Evolutionary conservation across 2,797 vertebrate species (phyloP), one percentile per base, ranked within the genome.

Genomic region (Paedocypris micromegethes): DNA sequence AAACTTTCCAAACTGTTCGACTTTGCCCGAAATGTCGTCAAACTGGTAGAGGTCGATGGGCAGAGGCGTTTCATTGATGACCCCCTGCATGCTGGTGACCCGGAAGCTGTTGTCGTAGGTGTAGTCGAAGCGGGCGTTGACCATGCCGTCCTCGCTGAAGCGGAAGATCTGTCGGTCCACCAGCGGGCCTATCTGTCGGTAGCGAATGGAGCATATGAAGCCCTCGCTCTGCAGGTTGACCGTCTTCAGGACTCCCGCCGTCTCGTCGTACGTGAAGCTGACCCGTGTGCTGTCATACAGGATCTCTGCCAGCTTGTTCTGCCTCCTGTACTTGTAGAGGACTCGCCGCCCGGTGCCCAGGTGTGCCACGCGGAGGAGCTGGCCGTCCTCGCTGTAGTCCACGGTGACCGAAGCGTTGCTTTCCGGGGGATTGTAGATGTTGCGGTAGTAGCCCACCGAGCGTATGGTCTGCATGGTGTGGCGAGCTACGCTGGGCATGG

Each of bases 391-490:
- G 63, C 87, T 89, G 70, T 95, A 99, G 89, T 99, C 97, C 64
- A 96, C 95, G 39, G 93, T 93, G 55, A 98, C 87, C 0, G 96
- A 98, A 51, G 97, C 94, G 5, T 98, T 98, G 84, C 96, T 97
- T 82, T 99, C 96, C 0, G 97, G 97, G 3, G 97, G 96, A 54
- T 87, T 96, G 87, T 99, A 98, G 74, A 99, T 96, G 81, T 99
- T 99, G 52, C 97, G 91, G 86, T 98, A 99, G 81, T 98, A 99
- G 56, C 96, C 96, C 1, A 99, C 89, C 75, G 97, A 99, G 46
- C 96, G 89, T 74, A 98, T 93, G 41, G 96, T 98, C 88, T 98
- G 94, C 97, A 99, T 98, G 80, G 94, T 98, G 78, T 99, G 97
- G 47, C 97, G 92, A 9, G 97, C 96, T 66, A 99, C 96, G 0